Base-by-base conservation (phyloP, 1,140 invertebrate species). In the Acromyrmex charruanus region DNA sequence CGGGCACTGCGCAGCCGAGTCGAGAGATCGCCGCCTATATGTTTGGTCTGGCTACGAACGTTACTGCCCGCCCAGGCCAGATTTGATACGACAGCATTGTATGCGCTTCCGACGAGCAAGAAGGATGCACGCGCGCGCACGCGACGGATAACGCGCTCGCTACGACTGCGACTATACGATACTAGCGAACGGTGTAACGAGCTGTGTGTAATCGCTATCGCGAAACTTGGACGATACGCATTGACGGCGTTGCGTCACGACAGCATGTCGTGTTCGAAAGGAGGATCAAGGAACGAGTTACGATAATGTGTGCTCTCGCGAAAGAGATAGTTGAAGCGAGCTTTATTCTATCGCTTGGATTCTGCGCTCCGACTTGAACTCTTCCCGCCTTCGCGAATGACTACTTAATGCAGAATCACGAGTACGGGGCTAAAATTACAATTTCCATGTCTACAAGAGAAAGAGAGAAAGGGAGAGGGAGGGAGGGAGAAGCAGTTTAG, bases 31-130 rank as follows among this genome's bases (percentile, higher is more conserved):
- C 87, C 63, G 69, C 71, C 14, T 44, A 6, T 61, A 21, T 79
- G 82, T 88, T 75, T 86, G 82, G 61, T 81, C 21, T 65, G 71
- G 72, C 86, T 90, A 77, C 82, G 81, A 87, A 68, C 65, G 21
- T 21, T 16, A 77, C 71, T 65, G 80, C 39, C 35, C 10, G 55
- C 10, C 59, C 28, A 21, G 81, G 5, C 69, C 77, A 77, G 77
- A 79, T 88, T 86, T 90, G 89, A 91, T 85, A 90, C 65, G 59
- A 88, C 71, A 44, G 72, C 71, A 59, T 79, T 63, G 81, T 71
- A 59, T 55, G 55, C 59, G 39, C 59, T 87, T 85, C 81, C 65
- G 75, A 63, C n/a, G 31, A 63, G 55, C 85, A 75, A 84, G 80
- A 79, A 89, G 86, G 77, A 87, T 74, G 21, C 35, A 39, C 49